Percentiles rank a stretch among this genome's conserved stretches.
phyloP scores from a whole-genome alignment of 2,797 vertebrate genomes.

The Acipenser transmontanus region DNA sequence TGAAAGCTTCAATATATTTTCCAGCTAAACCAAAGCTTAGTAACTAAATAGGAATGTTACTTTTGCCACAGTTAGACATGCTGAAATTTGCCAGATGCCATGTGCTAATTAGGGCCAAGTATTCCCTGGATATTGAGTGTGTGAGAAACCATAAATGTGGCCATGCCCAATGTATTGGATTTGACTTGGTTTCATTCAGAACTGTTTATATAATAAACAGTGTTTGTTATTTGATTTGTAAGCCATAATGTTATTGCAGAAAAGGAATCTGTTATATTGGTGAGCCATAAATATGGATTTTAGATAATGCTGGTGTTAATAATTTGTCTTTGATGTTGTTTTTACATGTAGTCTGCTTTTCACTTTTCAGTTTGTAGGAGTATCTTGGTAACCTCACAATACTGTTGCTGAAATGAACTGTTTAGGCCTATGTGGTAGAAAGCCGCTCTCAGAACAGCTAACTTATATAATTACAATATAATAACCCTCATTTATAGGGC shows the following conservation, averaged over 20 bases:
- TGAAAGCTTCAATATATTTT: conserved; percentile 40
- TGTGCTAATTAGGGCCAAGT: conserved; percentile 69
- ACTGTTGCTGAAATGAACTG: too few relatives aligned
- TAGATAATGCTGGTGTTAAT: neutral
- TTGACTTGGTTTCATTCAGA: conserved; percentile 43
- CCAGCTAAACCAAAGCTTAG: conserved; percentile 51
- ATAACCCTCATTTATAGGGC: too few relatives aligned
- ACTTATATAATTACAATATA: too few relatives aligned
- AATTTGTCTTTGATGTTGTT: too few relatives aligned
- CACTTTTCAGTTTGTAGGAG: too few relatives aligned
- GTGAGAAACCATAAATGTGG: conserved; percentile 71
- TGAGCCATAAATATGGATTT: conserved; percentile 9
- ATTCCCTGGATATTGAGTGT: conserved; percentile 68
- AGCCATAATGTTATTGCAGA: conserved; percentile 36
- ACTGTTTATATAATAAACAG: conserved; percentile 45
- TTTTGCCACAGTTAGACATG: conserved; percentile 52
- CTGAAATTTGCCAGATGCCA: conserved; percentile 92
- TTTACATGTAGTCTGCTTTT: too few relatives aligned
- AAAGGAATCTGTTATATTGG: conserved; percentile 30
- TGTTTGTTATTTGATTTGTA: conserved; percentile 46
- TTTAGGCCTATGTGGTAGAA: too few relatives aligned
- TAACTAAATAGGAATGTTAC: conserved; percentile 79
- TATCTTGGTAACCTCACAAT: too few relatives aligned
- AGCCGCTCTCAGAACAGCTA: too few relatives aligned
- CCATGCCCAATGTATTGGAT: conserved; percentile 55